Evolutionary conservation across 2,113 vertebrate genomes (phyloP).

Genomic region (Aythya baeri): DNA sequence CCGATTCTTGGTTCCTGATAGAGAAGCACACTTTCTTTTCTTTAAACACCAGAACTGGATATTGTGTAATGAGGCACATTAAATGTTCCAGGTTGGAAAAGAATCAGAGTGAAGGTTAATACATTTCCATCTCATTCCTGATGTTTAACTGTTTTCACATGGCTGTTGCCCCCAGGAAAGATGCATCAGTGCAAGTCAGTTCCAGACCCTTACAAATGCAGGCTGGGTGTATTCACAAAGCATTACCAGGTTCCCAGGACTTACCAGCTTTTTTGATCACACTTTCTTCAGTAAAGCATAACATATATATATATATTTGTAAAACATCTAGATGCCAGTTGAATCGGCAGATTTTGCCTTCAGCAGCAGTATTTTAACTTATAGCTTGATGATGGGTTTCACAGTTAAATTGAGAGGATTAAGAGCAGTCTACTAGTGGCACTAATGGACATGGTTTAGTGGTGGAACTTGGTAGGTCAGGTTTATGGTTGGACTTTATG

Average conservation of each 20-base stretch:
- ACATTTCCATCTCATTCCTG: not conserved
- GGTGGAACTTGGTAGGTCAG: not conserved
- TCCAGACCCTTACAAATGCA: not conserved
- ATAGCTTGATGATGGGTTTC: not conserved
- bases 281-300: not conserved
- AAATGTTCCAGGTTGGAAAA: not conserved
- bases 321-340: not conserved
- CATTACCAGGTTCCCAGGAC: not conserved
- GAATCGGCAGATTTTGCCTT: not conserved
- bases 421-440: not conserved
- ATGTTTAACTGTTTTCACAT: not conserved
- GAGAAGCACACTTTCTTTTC: not conserved
- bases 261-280: not conserved
- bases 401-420: not conserved
- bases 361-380: not conserved
- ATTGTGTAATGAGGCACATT: not conserved
- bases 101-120: not conserved
- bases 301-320: not conserved
- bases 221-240: fast-evolving
- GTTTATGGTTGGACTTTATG: not conserved
- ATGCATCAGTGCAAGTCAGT: not conserved
- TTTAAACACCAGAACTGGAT: not conserved
- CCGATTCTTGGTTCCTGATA: not conserved
- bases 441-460: not conserved
- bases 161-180: not conserved